These are phyloP conservation scores for Oreochromis niloticus DNA, from an alignment of 2,113 vertebrate genomes.

Conservation along the genomic window DNA sequence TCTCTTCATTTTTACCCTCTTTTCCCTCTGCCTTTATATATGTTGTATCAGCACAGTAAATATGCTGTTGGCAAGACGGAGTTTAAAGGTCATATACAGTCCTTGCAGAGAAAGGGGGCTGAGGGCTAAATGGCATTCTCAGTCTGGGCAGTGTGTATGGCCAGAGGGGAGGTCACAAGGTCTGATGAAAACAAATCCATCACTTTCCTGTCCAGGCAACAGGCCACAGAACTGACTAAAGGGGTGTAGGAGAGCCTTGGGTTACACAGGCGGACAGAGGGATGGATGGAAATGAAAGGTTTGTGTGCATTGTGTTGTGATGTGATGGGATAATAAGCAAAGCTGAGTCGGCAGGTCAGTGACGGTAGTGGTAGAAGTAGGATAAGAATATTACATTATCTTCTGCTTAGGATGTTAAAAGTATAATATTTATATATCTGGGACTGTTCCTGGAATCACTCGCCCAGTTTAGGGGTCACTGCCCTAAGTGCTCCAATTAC, in stretches of 20 bases:
- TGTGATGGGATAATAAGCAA: background rate
- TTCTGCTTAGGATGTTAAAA: background rate
- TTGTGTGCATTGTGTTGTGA: background rate
- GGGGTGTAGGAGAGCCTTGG: background rate
- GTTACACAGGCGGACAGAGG: background rate
- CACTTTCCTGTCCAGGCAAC: conserved; percentile 36
- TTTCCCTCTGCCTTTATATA: background rate
- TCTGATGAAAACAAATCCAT: conserved; percentile 67
- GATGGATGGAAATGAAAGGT: conserved; percentile 17
- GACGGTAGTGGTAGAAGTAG: background rate
- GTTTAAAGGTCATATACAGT: conserved; percentile 49
- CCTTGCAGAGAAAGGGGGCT: background rate
- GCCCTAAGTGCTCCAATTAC: background rate
- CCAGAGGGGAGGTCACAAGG: conserved; percentile 45
- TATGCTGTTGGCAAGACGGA: conserved; percentile 15
- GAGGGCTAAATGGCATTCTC: conserved; percentile 44
- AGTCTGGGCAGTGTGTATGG: background rate
- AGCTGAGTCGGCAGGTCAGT: background rate
- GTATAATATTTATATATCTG: background rate
- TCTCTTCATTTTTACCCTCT: background rate
- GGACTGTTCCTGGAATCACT: background rate
- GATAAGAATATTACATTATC: background rate
- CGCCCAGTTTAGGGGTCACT: background rate
- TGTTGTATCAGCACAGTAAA: conserved; percentile 43
- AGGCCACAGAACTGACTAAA: conserved; percentile 11